Conservation (phyloP, 2,797 vertebrate species). For the Numenius phaeopus region DNA sequence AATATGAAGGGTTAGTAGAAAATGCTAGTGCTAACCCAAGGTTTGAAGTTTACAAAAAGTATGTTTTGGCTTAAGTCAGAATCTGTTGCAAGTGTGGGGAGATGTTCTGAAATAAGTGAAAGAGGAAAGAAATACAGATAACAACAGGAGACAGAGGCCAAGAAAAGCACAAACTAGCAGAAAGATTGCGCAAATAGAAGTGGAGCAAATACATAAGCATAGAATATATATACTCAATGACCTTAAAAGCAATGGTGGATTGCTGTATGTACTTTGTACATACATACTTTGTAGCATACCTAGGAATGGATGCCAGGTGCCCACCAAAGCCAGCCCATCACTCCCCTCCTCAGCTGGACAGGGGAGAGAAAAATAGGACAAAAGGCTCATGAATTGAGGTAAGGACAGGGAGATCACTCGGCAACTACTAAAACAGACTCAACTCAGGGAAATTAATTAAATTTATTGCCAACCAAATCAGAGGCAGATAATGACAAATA, state of each 20-base stretch:
- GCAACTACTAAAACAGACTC: neutral
- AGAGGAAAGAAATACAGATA: neutral
- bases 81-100: neutral
- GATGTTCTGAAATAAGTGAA: neutral
- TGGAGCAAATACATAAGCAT: neutral
- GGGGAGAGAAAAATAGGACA: neutral
- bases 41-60: neutral
- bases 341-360: neutral
- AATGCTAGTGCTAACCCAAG: neutral
- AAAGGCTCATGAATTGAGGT: accelerated
- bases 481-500: neutral
- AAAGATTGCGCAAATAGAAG: neutral
- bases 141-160: neutral
- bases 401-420: neutral
- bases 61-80: neutral
- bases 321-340: neutral
- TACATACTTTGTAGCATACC: too few relatives aligned
- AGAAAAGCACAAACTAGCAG: neutral
- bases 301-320: neutral
- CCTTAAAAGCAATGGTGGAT: neutral
- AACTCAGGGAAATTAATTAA: neutral
- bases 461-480: neutral
- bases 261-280: neutral
- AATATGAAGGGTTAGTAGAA: neutral
- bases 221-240: neutral